These are phyloP conservation scores for Gandaritis pyraliata DNA, from an alignment of 2,888 invertebrate genomes.

Conservation along the genomic window DNA sequence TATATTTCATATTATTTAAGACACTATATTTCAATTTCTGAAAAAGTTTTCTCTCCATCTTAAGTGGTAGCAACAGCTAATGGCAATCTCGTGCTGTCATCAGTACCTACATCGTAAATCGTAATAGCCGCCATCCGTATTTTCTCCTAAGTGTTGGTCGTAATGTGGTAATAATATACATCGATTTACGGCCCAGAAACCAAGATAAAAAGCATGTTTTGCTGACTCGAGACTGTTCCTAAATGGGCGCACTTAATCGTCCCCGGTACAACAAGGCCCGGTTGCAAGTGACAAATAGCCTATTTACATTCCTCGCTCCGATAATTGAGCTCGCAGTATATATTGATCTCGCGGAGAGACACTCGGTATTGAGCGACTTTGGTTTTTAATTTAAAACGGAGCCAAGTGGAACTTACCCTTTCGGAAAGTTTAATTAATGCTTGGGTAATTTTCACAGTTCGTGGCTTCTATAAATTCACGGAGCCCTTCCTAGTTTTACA, in stretches of 20 bases:
- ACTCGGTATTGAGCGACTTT: neutral
- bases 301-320: constrained; percentile 57
- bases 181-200: constrained; percentile 21
- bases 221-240: constrained; percentile 41
- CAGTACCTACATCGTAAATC: neutral
- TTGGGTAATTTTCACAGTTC: no score
- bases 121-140: neutral
- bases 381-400: constrained; percentile 12
- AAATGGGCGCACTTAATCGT: constrained; percentile 58
- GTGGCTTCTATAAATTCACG: no score
- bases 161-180: constrained; percentile 17
- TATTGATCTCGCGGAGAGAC: constrained; percentile 19
- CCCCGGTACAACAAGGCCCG: constrained; percentile 42
- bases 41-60: no score
- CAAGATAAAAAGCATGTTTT: constrained; percentile 46
- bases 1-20: no score
- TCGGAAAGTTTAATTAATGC: neutral
- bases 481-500: no score
- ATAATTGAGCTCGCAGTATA: constrained; percentile 54
- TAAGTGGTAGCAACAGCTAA: no score
- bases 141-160: constrained; percentile 1
- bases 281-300: constrained; percentile 63
- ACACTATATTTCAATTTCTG: no score
- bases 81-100: no score
- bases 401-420: constrained; percentile 6